Conservation (phyloP, 2,797 vertebrate species). For the Phrynocephalus vlangalii region DNA sequence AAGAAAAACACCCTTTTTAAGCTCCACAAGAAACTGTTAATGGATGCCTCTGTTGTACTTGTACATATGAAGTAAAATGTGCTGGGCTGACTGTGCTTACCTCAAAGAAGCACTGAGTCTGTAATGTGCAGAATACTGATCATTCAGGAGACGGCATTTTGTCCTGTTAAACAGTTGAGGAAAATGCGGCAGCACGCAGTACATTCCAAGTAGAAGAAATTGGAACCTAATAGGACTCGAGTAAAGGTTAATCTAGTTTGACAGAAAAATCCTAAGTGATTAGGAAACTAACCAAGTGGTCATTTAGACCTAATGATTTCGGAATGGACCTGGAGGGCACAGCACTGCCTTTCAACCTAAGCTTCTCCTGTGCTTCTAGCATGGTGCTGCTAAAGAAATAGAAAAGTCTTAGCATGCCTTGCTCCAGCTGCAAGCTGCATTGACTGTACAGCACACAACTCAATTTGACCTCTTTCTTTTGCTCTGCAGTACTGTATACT, state of each 20-base stretch:
- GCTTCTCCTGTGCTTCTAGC: slow-evolving; percentile 27
- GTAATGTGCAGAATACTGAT: slow-evolving; percentile 38
- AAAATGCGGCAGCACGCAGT: slow-evolving; percentile 55
- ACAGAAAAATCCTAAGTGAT: slow-evolving; percentile 63
- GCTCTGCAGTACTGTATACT: too few relatives aligned
- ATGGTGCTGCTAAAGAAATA: slow-evolving; percentile 33
- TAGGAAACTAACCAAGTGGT: slow-evolving; percentile 52
- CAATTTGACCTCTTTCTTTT: not conserved
- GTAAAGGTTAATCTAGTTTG: slow-evolving; percentile 57
- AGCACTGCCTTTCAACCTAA: slow-evolving; percentile 17
- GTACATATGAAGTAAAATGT: not conserved
- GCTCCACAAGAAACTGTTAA: not conserved
- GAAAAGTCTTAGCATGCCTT: not conserved
- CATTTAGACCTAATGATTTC: slow-evolving; percentile 42
- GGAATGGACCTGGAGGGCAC: slow-evolving; percentile 16
- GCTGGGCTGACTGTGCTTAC: slow-evolving; percentile 44
- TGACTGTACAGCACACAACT: not conserved
- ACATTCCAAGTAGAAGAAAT: slow-evolving; percentile 44
- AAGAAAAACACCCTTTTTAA: not conserved
- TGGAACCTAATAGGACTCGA: slow-evolving; percentile 47
- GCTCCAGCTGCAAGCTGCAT: not conserved
- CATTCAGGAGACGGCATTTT: slow-evolving; percentile 32
- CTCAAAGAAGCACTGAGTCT: slow-evolving; percentile 19
- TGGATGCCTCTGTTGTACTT: not conserved
- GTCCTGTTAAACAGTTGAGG: slow-evolving; percentile 30